Evolutionary conservation across 2,888 invertebrate species (phyloP).

Genomic region (Gibbula magus): DNA sequence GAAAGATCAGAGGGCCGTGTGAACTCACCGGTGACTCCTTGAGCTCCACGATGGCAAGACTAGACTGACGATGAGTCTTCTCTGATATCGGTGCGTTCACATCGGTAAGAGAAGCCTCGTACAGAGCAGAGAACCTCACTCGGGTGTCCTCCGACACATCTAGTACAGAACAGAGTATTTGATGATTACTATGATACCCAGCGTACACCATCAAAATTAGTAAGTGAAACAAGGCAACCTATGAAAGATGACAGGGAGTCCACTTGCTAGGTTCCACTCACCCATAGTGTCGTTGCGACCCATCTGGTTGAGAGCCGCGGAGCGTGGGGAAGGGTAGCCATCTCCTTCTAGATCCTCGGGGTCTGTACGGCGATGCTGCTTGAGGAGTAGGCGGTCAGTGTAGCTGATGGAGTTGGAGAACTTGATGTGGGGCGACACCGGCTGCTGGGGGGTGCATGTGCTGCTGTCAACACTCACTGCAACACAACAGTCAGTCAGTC

Average conservation of each 20-base stretch:
- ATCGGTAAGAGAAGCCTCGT: slow-evolving; percentile 45
- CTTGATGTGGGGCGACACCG: slow-evolving; percentile 58
- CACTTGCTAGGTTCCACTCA: too few relatives aligned
- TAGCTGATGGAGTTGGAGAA: slow-evolving; percentile 67
- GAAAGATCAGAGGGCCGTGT: too few relatives aligned
- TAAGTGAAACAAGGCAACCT: too few relatives aligned
- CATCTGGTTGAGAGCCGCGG: too few relatives aligned
- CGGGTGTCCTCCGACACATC: slow-evolving; percentile 41
- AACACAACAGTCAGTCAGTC: neutral
- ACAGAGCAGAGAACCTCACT: slow-evolving; percentile 60
- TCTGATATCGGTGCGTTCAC: neutral
- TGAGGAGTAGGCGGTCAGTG: slow-evolving; percentile 71
- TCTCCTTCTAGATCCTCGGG: slow-evolving; percentile 35
- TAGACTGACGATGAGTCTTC: neutral
- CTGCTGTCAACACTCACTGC: slow-evolving; percentile 58
- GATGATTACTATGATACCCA: too few relatives aligned
- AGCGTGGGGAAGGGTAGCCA: neutral
- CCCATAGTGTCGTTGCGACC: too few relatives aligned
- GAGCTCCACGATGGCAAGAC: slow-evolving; percentile 41
- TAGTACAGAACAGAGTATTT: neutral
- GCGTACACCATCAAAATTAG: too few relatives aligned
- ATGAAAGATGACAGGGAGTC: too few relatives aligned
- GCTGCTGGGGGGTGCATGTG: slow-evolving; percentile 54
- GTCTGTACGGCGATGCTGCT: slow-evolving; percentile 69
- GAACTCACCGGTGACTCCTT: slow-evolving; percentile 33